A percentile compares a stretch with the other conserved stretches of the same genome.
Conservation (phyloP, 2,888 invertebrate genomes). For the Xanthia icteritia region DNA sequence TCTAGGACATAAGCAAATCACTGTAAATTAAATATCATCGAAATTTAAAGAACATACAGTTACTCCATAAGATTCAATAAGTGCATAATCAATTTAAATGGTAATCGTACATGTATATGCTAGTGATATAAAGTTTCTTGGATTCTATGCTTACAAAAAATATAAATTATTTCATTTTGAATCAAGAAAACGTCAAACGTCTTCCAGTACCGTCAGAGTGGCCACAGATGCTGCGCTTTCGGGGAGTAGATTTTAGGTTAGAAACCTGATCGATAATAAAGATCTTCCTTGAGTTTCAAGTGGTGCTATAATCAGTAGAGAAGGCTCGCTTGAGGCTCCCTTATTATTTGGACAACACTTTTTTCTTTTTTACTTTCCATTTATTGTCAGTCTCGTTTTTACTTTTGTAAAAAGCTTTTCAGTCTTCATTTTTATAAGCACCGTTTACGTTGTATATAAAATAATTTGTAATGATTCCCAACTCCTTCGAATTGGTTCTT, state of each 20-base stretch:
- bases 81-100: background rate
- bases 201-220: constrained; percentile 35
- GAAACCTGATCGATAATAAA: background rate
- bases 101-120: constrained; percentile 22
- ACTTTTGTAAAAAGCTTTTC: background rate
- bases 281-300: background rate
- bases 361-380: background rate
- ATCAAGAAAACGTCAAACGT: constrained; percentile 27
- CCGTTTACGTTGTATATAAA: background rate
- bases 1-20: background rate
- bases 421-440: background rate
- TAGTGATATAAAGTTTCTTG: background rate
- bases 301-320: background rate
- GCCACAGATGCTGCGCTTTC: background rate
- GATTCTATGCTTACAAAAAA: background rate
- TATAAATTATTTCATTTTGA: background rate
- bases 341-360: too few relatives aligned
- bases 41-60: constrained; percentile 8
- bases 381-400: accelerated
- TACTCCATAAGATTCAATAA: constrained; percentile 5
- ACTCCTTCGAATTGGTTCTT: background rate
- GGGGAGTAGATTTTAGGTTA: constrained; percentile 23
- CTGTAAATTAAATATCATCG: background rate
- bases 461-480: too few relatives aligned
- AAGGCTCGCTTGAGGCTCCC: background rate